These are phyloP conservation scores for Labrus mixtus DNA, from an alignment of 2,113 vertebrate species.

Conservation along the genomic window DNA sequence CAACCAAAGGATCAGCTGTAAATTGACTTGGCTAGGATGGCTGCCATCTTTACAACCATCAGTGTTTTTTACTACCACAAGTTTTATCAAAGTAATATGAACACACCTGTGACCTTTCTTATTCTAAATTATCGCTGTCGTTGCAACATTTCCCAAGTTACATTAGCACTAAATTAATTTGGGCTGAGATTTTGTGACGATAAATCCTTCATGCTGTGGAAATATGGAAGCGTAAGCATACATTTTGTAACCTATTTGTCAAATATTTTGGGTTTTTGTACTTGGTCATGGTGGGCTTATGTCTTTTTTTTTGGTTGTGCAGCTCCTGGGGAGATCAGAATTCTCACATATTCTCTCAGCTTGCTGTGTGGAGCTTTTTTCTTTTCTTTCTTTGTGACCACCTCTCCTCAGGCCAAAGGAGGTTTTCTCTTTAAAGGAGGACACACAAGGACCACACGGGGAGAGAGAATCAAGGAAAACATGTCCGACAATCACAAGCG, in stretches of 20 bases:
- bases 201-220: not conserved
- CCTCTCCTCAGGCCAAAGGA: constrained; percentile 66
- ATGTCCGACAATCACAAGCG: constrained; percentile 65
- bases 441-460: constrained; percentile 67
- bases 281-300: not conserved
- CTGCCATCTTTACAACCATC: too few species aligned
- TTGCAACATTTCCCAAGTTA: too few species aligned
- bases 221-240: not conserved
- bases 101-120: too few species aligned
- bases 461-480: constrained; percentile 72
- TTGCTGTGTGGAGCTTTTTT: constrained; percentile 8
- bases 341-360: constrained; percentile 24
- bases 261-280: not conserved
- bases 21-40: too few species aligned
- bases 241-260: not conserved
- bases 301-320: not conserved
- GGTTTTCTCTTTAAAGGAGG: constrained; percentile 60
- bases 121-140: too few species aligned
- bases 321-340: constrained; percentile 10
- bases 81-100: too few species aligned
- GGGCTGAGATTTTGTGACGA: too few species aligned
- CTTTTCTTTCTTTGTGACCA: constrained; percentile 1
- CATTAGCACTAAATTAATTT: too few species aligned
- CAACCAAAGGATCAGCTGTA: too few species aligned
- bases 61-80: too few species aligned